Evolutionary conservation across 2,888 invertebrate species (phyloP).

Genomic region (Euproctis similis): DNA sequence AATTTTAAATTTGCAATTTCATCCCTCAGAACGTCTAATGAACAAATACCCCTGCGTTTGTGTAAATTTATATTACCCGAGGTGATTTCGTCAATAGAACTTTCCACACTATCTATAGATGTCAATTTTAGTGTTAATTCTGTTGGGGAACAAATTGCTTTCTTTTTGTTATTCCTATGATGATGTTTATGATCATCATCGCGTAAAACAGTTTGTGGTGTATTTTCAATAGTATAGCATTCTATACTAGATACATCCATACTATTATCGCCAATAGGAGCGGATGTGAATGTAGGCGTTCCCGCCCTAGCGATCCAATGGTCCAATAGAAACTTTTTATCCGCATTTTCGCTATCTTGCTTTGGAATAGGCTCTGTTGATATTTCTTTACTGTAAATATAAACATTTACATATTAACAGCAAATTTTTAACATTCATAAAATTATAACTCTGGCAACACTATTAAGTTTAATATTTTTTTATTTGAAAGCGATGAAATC

Average conservation of each 20-base stretch:
- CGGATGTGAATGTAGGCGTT: conserved; percentile 66
- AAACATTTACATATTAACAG: no score
- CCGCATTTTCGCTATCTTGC: conserved; percentile 57
- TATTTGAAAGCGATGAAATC: no score
- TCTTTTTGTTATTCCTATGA: conserved; percentile 43
- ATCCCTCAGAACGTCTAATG: conserved; percentile 67
- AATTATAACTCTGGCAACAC: no score
- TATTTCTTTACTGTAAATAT: conserved; percentile 24
- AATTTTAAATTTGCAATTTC: conserved; percentile 53
- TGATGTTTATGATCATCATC: conserved; percentile 39
- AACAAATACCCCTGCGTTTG: conserved; percentile 76
- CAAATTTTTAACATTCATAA: no score
- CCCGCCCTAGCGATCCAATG: conserved; percentile 72
- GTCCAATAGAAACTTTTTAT: conserved; percentile 69
- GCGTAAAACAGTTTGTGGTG: conserved; percentile 45
- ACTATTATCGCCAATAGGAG: conserved; percentile 58
- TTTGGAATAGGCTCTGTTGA: conserved; percentile 34
- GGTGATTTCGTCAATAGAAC: conserved; percentile 65
- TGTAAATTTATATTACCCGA: conserved; percentile 60
- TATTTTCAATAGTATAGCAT: conserved; percentile 67
- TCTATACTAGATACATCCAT: conserved; percentile 63
- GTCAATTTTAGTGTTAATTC: conserved; percentile 64
- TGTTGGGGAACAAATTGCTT: conserved; percentile 66
- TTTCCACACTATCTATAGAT: conserved; percentile 56
- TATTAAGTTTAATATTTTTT: no score